Conservation (phyloP, 2,888 invertebrate species). For the Megaustenia siamemsis region DNA sequence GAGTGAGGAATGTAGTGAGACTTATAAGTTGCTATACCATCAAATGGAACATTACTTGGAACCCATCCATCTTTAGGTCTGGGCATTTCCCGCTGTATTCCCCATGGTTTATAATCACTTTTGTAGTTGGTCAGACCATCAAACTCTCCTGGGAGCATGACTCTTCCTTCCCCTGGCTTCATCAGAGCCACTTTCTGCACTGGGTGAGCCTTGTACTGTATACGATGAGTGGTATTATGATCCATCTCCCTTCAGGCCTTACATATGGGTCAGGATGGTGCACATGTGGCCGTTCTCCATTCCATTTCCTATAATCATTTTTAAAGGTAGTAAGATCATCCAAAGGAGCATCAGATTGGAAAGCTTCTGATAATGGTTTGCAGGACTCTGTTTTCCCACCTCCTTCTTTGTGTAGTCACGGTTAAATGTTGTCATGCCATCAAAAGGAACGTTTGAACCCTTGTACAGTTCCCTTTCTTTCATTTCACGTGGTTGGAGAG, state of each 20-base stretch:
- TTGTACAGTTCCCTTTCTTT: conserved; percentile 72
- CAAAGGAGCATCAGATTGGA: conserved; percentile 77
- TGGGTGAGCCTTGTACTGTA: conserved; percentile 72
- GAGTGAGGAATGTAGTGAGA: conserved; percentile 74
- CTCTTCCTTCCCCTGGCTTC: conserved; percentile 66
- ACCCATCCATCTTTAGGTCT: conserved; percentile 71
- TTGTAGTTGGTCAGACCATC: conserved; percentile 76
- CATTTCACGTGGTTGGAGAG: conserved; percentile 66
- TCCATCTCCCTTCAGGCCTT: conserved; percentile 77
- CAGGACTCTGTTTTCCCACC: conserved; percentile 71
- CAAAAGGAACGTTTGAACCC: conserved; percentile 72
- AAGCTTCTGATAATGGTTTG: conserved; percentile 76
- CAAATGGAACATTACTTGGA: conserved; percentile 78
- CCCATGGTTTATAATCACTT: conserved; percentile 74
- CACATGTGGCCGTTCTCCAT: conserved; percentile 69
- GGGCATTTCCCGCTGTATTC: conserved; percentile 64
- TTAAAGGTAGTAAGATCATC: conserved; percentile 78
- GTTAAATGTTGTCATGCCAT: conserved; percentile 75
- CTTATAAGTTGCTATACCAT: conserved; percentile 77
- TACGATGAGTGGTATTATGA: conserved; percentile 74
- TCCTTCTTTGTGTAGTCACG: conserved; percentile 72
- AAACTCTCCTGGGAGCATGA: conserved; percentile 68
- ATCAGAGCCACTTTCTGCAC: conserved; percentile 65
- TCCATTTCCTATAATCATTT: conserved; percentile 74
- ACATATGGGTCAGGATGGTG: conserved; percentile 73